Conservation (phyloP, 2,888 invertebrate genomes). For the Harpalus rubripes region DNA sequence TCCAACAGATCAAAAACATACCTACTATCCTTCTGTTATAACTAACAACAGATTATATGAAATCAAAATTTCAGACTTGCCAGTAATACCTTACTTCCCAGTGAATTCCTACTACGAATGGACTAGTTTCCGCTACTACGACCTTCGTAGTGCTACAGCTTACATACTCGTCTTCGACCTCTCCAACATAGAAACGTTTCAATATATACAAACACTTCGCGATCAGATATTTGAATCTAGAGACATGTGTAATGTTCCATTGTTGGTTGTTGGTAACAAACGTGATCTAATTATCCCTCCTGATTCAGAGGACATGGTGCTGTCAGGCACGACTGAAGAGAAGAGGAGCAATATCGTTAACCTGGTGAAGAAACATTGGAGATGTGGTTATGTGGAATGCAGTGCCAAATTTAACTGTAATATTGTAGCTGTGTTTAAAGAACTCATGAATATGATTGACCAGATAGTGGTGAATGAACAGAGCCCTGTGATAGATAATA, state of each 20-base stretch:
- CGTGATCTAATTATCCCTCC: slow-evolving; percentile 80
- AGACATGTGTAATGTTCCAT: slow-evolving; percentile 92
- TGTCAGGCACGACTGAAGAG: slow-evolving; percentile 75
- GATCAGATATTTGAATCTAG: slow-evolving; percentile 96
- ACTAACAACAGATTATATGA: slow-evolving; percentile 92
- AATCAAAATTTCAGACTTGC: slow-evolving; percentile 91
- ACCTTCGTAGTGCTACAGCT: slow-evolving; percentile 91
- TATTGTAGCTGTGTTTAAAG: slow-evolving; percentile 90
- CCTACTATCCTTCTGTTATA: slow-evolving; percentile 90
- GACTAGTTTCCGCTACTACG: slow-evolving; percentile 87
- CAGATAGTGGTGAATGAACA: slow-evolving; percentile 80
- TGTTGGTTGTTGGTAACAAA: slow-evolving; percentile 95
- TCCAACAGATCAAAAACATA: slow-evolving; percentile 87
- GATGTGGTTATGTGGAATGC: slow-evolving; percentile 95
- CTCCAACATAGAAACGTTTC: slow-evolving; percentile 93
- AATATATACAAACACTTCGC: slow-evolving; percentile 92
- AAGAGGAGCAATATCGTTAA: slow-evolving; percentile 91
- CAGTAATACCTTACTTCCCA: slow-evolving; percentile 93
- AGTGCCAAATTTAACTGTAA: slow-evolving; percentile 96
- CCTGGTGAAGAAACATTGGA: slow-evolving; percentile 96
- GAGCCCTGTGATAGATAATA: slow-evolving; percentile 78
- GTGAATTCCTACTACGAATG: slow-evolving; percentile 96
- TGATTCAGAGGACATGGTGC: slow-evolving; percentile 69
- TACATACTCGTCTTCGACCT: slow-evolving; percentile 97
- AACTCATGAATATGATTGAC: slow-evolving; percentile 88